phyloP scores from a whole-genome alignment of 2,888 invertebrate species.

The Eupithecia vulgata region DNA sequence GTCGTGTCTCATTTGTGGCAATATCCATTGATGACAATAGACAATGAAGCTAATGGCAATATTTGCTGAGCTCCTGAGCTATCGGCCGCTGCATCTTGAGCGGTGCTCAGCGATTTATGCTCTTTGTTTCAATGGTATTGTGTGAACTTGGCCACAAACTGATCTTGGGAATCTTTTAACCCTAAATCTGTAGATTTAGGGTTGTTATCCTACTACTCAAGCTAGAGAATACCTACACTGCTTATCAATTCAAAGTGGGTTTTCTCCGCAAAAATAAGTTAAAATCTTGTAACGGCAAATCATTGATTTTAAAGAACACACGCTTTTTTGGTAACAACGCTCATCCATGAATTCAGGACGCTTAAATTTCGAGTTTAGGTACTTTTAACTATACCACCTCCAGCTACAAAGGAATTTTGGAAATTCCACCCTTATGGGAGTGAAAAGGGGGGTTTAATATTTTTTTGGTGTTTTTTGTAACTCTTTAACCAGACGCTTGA shows the following conservation, averaged over 20 bases:
- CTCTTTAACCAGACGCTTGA: no score
- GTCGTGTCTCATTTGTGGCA: slow-evolving; percentile 21
- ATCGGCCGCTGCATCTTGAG: slow-evolving; percentile 35
- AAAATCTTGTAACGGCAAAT: no score
- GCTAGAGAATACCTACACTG: background rate
- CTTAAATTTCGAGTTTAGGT: no score
- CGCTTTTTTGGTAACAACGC: no score
- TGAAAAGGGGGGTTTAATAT: no score
- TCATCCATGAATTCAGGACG: no score
- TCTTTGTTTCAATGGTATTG: slow-evolving; percentile 28
- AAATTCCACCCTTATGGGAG: no score
- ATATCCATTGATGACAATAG: slow-evolving; percentile 34
- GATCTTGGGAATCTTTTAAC: background rate
- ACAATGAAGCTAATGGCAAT: slow-evolving; percentile 42
- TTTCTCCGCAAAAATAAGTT: no score
- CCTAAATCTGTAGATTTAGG: background rate
- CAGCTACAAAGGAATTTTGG: no score
- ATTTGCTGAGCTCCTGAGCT: slow-evolving; percentile 47
- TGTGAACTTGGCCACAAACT: background rate
- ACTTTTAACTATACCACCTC: no score
- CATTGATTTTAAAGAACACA: no score
- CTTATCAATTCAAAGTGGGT: background rate
- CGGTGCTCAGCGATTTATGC: slow-evolving; percentile 44
- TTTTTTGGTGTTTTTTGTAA: no score
- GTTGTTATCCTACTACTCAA: background rate